Evolutionary conservation across 2,888 invertebrate species (phyloP).

Genomic region (Craniophora ligustri): DNA sequence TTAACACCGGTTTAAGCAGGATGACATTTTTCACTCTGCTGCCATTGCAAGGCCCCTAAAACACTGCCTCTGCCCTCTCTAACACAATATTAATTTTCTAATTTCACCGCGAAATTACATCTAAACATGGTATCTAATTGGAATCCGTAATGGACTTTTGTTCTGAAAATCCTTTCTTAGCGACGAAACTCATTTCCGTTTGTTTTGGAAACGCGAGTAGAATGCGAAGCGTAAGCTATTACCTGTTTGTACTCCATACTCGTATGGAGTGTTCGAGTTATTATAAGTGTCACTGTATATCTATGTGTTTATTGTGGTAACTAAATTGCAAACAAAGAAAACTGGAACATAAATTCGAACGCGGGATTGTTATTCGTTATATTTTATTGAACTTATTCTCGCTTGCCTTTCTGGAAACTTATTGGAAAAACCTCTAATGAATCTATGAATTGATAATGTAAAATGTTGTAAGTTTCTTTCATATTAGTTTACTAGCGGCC

Average conservation of each 20-base stretch:
- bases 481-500: no score
- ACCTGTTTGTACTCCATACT: slow-evolving; percentile 30
- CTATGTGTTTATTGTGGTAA: slow-evolving; percentile 14
- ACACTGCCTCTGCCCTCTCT: slow-evolving; percentile 29
- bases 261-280: slow-evolving; percentile 25
- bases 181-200: slow-evolving; percentile 56
- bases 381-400: slow-evolving; percentile 25
- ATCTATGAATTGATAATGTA: slow-evolving; percentile 14
- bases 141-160: slow-evolving; percentile 70
- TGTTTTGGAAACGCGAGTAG: slow-evolving; percentile 52
- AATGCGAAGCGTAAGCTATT: slow-evolving; percentile 48
- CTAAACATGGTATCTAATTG: slow-evolving; percentile 72
- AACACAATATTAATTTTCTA: slow-evolving; percentile 71
- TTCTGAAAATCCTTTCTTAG: slow-evolving; percentile 68
- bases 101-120: slow-evolving; percentile 71
- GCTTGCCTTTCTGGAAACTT: slow-evolving; percentile 5
- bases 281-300: slow-evolving; percentile 26
- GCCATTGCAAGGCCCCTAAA: slow-evolving; percentile 7
- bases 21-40: background rate
- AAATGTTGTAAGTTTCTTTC: background rate
- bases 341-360: slow-evolving; percentile 38
- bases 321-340: slow-evolving; percentile 43
- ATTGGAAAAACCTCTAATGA: slow-evolving; percentile 1
- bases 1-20: background rate
- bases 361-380: slow-evolving; percentile 19